Base-by-base conservation (phyloP, 92 coral and sea anemone species). In the Epizoanthus fatuus region DNA sequence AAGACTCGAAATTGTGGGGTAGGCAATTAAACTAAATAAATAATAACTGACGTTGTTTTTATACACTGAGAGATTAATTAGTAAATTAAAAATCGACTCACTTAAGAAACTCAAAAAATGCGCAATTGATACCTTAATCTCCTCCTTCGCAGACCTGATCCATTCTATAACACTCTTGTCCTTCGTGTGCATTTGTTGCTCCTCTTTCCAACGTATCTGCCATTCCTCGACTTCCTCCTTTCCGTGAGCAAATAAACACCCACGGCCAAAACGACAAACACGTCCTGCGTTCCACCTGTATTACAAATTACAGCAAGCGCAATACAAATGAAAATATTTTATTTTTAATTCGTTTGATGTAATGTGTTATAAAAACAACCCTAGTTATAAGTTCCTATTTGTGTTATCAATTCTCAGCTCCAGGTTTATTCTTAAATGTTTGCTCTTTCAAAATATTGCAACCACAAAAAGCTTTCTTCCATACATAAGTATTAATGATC, bases 171-270 rank as follows among this genome's bases (percentile, higher is more conserved):
- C 63, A 53, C 64, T 53, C 38, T 12, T 25, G 47, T 53, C 20
- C 12, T 25, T 38, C 8, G 80, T 14, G 12, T 29, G 80, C 17
- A n/a, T 55, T 14, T 17, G 14, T 16, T 35, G 65, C 11, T 74
- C 64, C 19, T 54, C 80, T 54, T 74, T 54, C 80, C 64, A 74
- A 54, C 80, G 80, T 32, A 45, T 12, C 25, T 53, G 38, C 80
- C 80, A 74, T 10, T 74, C 80, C 38, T 35, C 15, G 17, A 74
- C 51, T 74, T 74, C 80, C 17, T 57, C 80, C 37, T 74, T 74
- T 54, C 80, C 80, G 42, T 74, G 80, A 25, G 80, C 80, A 74
- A n/a, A 53, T 44, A 53, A 29, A 74, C 80, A 74, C 52, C 80
- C 80, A 38, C 42, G 59, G 20, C 64, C 80, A 55, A 39, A 76